Conservation (phyloP, 2,797 vertebrate genomes). For the Siniperca scherzeri region DNA sequence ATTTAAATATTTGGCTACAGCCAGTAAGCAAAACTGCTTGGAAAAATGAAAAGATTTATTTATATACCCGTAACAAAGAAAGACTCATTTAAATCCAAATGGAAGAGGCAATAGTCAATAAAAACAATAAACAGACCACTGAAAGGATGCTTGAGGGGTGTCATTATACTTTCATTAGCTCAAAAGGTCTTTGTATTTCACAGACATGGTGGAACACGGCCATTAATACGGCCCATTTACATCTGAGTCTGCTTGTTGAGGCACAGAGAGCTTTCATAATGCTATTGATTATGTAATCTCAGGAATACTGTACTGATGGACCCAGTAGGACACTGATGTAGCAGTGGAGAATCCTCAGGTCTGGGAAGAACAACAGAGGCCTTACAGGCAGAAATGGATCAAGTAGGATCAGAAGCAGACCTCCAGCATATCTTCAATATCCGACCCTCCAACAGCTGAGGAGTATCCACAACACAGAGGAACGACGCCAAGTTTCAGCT, state of each 20-base stretch:
- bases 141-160: slow-evolving; percentile 10
- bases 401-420: background rate
- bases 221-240: slow-evolving; percentile 16
- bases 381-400: background rate
- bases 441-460: background rate
- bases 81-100: slow-evolving; percentile 31
- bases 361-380: background rate
- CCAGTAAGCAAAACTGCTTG: background rate
- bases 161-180: slow-evolving; percentile 50
- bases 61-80: slow-evolving; percentile 18
- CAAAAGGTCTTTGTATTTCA: slow-evolving; percentile 39
- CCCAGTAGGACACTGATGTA: background rate
- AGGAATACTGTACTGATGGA: background rate
- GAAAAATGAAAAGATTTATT: slow-evolving; percentile 15
- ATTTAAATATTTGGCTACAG: slow-evolving; percentile 1
- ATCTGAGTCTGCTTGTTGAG: slow-evolving; percentile 15
- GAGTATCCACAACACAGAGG: background rate
- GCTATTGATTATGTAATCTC: slow-evolving; percentile 17
- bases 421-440: background rate
- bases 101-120: slow-evolving; percentile 22
- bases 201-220: slow-evolving; percentile 17
- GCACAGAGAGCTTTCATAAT: background rate
- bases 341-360: background rate
- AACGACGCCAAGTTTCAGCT: background rate
- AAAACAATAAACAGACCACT: slow-evolving; percentile 30